Conservation (phyloP, 2,797 vertebrate genomes). For the Neosilurus mollespiculum region DNA sequence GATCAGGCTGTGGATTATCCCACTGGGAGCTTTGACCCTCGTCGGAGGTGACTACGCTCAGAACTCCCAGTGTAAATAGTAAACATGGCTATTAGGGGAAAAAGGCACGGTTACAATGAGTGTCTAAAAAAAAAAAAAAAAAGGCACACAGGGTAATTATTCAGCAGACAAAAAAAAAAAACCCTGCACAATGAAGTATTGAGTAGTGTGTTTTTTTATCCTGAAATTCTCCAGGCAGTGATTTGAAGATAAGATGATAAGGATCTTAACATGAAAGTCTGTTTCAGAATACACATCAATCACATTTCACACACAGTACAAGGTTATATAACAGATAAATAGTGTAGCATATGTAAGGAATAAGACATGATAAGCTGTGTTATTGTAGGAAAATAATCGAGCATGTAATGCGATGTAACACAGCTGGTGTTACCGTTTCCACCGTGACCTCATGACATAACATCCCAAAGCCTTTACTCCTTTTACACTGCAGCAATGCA, state of each 20-base stretch:
- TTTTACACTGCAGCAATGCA: background rate
- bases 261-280: conserved; percentile 36
- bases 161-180: conserved; percentile 21
- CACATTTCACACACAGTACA: background rate
- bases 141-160: conserved; percentile 37
- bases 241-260: conserved; percentile 36
- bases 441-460: background rate
- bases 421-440: background rate
- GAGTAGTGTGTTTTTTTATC: conserved; percentile 37
- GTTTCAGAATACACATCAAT: background rate
- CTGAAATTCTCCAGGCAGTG: conserved; percentile 32
- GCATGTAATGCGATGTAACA: background rate
- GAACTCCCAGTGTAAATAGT: conserved; percentile 54
- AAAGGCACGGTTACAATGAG: too few species aligned
- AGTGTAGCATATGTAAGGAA: background rate
- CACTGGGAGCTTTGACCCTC: conserved; percentile 56
- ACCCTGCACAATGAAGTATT: conserved; percentile 43
- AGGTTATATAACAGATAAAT: background rate
- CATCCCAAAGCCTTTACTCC: background rate
- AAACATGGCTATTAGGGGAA: conserved; percentile 47
- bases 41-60: conserved; percentile 51
- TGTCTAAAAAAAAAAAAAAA: background rate
- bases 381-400: background rate
- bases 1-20: conserved; percentile 61
- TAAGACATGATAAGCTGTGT: too few species aligned